Percentiles rank a stretch among this genome's conserved stretches.
These are phyloP conservation scores for Schizaphis graminum DNA, from an alignment of 2,888 invertebrate species.

Conservation along the genomic window DNA sequence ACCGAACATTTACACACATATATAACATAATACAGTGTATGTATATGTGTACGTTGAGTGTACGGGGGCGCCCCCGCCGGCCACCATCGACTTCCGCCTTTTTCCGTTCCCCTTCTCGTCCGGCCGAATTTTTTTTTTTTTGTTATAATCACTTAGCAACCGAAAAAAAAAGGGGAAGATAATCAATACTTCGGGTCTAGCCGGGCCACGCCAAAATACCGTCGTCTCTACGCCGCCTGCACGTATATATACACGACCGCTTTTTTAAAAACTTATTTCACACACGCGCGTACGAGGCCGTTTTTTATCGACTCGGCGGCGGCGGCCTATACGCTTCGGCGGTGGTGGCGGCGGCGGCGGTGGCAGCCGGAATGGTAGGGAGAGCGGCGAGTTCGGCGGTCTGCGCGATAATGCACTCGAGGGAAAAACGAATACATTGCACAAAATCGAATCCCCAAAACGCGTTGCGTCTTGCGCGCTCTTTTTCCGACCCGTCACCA, in stretches of 20 bases:
- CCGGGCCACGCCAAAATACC: slow-evolving; percentile 62
- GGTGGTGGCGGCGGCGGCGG: background rate
- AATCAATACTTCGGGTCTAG: slow-evolving; percentile 68
- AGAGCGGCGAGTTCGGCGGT: background rate
- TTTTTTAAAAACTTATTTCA: slow-evolving; percentile 44
- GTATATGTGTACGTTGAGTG: background rate
- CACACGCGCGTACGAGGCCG: slow-evolving; percentile 54
- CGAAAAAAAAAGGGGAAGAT: slow-evolving; percentile 68
- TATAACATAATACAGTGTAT: background rate
- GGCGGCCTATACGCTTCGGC: background rate
- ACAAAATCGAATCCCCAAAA: slow-evolving; percentile 36
- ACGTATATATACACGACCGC: slow-evolving; percentile 8
- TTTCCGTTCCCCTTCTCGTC: slow-evolving; percentile 66
- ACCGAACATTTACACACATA: background rate
- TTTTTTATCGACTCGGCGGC: slow-evolving; percentile 44
- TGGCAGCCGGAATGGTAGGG: background rate
- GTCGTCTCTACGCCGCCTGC: slow-evolving; percentile 33
- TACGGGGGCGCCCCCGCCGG: slow-evolving; percentile 41
- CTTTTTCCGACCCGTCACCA: background rate
- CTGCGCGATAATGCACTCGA: slow-evolving; percentile 32
- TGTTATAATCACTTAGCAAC: slow-evolving; percentile 69
- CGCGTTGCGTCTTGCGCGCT: background rate
- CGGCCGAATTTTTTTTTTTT: slow-evolving; percentile 66
- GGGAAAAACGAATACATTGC: slow-evolving; percentile 31
- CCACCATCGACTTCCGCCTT: slow-evolving; percentile 61